A percentile compares a stretch with the other conserved stretches of the same genome.
phyloP scores from a whole-genome alignment of 2,797 vertebrate genomes.

The Merluccius polli region DNA sequence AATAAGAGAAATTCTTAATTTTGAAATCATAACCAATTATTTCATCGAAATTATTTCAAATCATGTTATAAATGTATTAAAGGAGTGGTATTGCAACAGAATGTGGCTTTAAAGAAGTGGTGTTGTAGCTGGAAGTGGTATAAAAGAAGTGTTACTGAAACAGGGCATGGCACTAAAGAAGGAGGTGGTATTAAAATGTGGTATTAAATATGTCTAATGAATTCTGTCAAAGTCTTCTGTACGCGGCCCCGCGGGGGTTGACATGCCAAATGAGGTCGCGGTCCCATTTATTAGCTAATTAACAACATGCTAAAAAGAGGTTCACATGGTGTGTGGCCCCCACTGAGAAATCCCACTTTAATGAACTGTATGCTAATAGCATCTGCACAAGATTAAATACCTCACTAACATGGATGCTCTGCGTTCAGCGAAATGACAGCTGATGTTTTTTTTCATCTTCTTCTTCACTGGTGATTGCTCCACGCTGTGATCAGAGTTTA shows the following conservation, averaged over 20 bases:
- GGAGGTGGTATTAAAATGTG: not conserved
- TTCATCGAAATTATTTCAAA: no score
- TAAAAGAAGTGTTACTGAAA: not conserved
- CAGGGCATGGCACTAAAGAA: not conserved
- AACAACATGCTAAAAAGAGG: not conserved
- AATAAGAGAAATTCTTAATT: no score
- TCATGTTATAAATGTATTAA: not conserved
- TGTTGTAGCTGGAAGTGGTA: not conserved
- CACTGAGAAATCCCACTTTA: not conserved
- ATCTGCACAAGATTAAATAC: not conserved
- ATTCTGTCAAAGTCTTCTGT: not conserved
- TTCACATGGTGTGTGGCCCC: not conserved
- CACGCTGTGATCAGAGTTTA: not conserved
- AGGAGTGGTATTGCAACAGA: not conserved
- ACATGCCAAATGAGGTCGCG: not conserved
- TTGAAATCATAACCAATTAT: no score
- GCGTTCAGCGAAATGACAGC: not conserved
- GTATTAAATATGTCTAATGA: not conserved
- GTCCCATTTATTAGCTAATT: slow-evolving; percentile 7
- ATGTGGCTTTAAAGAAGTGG: not conserved
- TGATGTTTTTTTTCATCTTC: not conserved
- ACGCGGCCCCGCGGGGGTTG: not conserved
- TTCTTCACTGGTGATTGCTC: not conserved
- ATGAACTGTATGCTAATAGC: slow-evolving; percentile 8
- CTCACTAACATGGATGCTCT: not conserved